Evolutionary conservation across 2,888 invertebrate genomes (phyloP), one percentile per base, ranked within the genome.

Genomic region (Sabatieria punctata): DNA sequence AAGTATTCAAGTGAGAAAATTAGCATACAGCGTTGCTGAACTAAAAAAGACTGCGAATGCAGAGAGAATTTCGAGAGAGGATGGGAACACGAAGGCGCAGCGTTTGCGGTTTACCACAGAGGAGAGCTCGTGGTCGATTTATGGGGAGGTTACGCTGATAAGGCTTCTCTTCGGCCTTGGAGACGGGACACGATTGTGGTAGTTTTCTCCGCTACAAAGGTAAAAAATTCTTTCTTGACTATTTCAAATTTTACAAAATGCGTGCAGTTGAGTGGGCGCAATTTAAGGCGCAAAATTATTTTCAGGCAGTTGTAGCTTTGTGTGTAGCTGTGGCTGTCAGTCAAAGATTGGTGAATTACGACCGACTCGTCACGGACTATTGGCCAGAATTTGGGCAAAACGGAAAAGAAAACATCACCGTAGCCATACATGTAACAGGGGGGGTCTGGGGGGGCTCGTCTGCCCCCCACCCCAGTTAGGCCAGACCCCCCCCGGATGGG

Each of bases 371-470:
- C 0, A 50, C 55, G 19, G 57, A 55, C 25, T 62, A 64, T 49
- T 68, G 68, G 68, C 66, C 67, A 33, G 65, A 66, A 44, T 68
- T 66, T 57, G 65, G 58, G 6, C 57, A 60, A 46, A 63, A 67
- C 53, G 66, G 65, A 15, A 68, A 68, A 50, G 57, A 60, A 30
- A 50, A 57, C 19, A 62, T 65, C 21, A 67, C 67, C 3, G 55
- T 68, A 23, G 59, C 61, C 39, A 60, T 62, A 53, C 56, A 66
- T 3, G 45, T 68, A n/a, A n/a, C n/a, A n/a, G n/a, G n/a, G n/a
- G n/a, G n/a, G n/a, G n/a, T n/a, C n/a, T n/a, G n/a, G n/a, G n/a
- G n/a, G n/a, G n/a, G n/a, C n/a, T n/a, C n/a, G n/a, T n/a, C n/a
- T n/a, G n/a, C 11, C 48, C 48, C 25, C 40, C 50, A 50, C 51